phyloP scores from a whole-genome alignment of 2,888 invertebrate species.

The Fabriciana adippe region DNA sequence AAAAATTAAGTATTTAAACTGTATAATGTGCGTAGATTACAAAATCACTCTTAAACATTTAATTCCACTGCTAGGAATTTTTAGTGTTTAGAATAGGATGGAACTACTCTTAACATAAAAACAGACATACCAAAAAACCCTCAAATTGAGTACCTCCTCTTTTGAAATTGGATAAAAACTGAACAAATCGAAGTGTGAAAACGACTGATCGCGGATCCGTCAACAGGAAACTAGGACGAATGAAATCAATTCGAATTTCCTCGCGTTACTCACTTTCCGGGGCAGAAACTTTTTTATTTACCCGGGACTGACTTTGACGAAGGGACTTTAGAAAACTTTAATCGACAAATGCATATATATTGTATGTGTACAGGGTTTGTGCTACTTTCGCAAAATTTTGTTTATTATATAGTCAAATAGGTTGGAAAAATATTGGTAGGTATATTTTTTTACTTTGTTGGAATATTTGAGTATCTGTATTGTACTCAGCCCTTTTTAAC shows the following conservation, averaged over 20 bases:
- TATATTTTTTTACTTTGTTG: too few species aligned
- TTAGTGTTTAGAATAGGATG: too few species aligned
- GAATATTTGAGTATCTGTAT: too few species aligned
- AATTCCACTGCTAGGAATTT: too few species aligned
- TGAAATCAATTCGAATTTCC: conserved; percentile 61
- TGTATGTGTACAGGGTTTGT: conserved; percentile 2
- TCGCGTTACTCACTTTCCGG: conserved; percentile 48
- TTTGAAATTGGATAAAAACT: conserved; percentile 15
- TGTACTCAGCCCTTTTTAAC: too few species aligned
- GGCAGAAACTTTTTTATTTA: conserved; percentile 66
- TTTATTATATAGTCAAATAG: too few species aligned
- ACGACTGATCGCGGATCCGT: conserved; percentile 39
- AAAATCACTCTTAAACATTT: too few species aligned
- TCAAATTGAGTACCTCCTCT: background rate
- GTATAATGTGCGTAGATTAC: too few species aligned
- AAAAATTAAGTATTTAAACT: too few species aligned
- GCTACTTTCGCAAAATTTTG: too few species aligned
- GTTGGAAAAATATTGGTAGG: too few species aligned
- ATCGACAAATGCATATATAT: conserved; percentile 27
- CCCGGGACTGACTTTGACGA: conserved; percentile 66
- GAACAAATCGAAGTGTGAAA: conserved; percentile 32
- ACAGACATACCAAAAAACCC: background rate
- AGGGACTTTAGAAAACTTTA: conserved; percentile 61
- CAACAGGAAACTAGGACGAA: conserved; percentile 37
- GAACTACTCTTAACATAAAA: too few species aligned